A percentile compares a stretch with the other conserved stretches of the same genome.
These are phyloP conservation scores for Cheiracanthium punctorium DNA, from an alignment of 2,888 invertebrate species.

Conservation along the genomic window DNA sequence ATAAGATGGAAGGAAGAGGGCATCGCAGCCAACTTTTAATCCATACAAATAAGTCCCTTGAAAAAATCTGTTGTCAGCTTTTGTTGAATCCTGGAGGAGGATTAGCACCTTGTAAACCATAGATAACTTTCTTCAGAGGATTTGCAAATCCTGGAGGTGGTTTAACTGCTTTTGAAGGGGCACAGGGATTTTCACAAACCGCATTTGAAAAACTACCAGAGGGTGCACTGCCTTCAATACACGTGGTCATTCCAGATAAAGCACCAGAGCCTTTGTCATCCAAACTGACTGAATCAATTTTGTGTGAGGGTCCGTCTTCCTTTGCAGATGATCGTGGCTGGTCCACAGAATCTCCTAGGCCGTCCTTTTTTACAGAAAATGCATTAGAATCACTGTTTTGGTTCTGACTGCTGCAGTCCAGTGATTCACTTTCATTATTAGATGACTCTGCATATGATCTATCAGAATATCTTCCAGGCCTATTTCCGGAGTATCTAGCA, in stretches of 20 bases:
- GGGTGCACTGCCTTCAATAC: neutral
- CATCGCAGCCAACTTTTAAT: slow-evolving; percentile 61
- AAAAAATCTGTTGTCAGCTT: slow-evolving; percentile 57
- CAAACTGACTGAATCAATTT: neutral
- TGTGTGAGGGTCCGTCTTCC: neutral
- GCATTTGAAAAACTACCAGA: neutral
- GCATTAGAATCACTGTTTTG: neutral
- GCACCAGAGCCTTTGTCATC: neutral
- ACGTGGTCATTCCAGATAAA: neutral
- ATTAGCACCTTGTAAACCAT: slow-evolving; percentile 48
- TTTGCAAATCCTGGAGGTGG: slow-evolving; percentile 57
- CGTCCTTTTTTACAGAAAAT: neutral
- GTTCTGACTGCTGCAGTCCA: neutral
- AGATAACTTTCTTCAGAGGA: slow-evolving; percentile 47
- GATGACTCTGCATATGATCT: neutral
- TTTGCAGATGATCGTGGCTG: neutral
- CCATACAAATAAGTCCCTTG: slow-evolving; percentile 42
- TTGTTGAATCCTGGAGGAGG: slow-evolving; percentile 48
- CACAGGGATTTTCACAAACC: neutral
- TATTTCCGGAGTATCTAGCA: neutral
- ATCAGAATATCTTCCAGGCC: neutral
- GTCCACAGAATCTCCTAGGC: neutral
- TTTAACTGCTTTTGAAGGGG: neutral
- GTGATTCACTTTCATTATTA: neutral
- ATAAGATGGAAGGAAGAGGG: neutral